Evolutionary conservation across 2,888 invertebrate genomes (phyloP), one percentile per base, ranked within the genome.

Genomic region (Drosophila tripunctata): DNA sequence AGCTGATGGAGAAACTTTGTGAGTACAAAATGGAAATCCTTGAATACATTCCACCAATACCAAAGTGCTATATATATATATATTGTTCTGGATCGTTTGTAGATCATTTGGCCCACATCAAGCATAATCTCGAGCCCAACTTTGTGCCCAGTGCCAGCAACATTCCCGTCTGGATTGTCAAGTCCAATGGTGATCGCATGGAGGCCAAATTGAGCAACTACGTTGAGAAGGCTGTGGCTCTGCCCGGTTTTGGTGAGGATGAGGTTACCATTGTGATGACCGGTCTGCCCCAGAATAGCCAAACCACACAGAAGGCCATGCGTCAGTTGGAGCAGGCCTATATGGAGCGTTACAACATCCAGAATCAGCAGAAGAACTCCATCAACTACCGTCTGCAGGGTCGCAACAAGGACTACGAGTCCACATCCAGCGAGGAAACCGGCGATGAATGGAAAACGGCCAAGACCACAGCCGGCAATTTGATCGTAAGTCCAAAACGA

Each of bases 251-350:
- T 40, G 88, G 76, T 24, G 66, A 80, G 44, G 85, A 90, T 41
- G 91, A 90, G 68, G 85, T 90, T 2, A 89, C 91, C 60, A 76
- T 90, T 63, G 83, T 88, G 27, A 69, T 90, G n/a, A 89, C 91
- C 19, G 91, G 90, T 22, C 58, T 90, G 57, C 81, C 88, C 45
- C 78, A 88, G 47, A 77, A 45, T 19, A 56, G 78, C 3, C 74
- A 78, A 22, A 74, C 85, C 36, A 70, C 75, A 7, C 75, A 68
- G 55, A 90, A 90, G 67, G 88, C 89, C 47, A 76, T 85, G 33
- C 68, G 67, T 17, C 77, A 87, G 55, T 36, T 91, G 43, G 76
- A 88, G 24, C 69, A 89, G 36, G 82, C 91, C 35, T 91, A 90
- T 41, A 62, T 78, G 63, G 74, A 81, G 56, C 88, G 88, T 3